phyloP scores from a whole-genome alignment of 1,140 invertebrate species.

The Papilio aristodemus region DNA sequence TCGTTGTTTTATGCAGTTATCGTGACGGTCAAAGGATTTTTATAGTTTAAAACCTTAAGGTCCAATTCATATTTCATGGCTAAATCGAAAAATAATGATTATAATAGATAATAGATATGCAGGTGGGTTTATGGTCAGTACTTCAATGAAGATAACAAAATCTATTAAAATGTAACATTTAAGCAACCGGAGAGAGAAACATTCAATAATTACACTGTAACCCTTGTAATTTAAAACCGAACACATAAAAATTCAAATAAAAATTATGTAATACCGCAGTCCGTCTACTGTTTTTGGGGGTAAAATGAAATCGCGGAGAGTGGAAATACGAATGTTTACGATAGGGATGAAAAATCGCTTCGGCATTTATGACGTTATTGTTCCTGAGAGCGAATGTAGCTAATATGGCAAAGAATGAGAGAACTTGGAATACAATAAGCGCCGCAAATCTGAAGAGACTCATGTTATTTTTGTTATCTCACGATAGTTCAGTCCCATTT shows the following conservation, averaged over 20 bases:
- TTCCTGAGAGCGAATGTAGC: slow-evolving; percentile 54
- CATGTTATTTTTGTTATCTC: slow-evolving; percentile 73
- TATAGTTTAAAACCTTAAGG: too few relatives aligned
- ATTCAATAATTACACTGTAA: slow-evolving; percentile 6
- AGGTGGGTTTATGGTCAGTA: background rate
- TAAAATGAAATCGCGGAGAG: slow-evolving; percentile 50
- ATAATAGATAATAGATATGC: background rate
- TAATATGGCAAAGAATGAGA: slow-evolving; percentile 68
- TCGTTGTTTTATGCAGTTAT: background rate
- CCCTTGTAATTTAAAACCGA: slow-evolving; percentile 15
- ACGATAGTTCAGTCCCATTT: slow-evolving; percentile 71
- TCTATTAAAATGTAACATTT: background rate
- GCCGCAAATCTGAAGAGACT: slow-evolving; percentile 54
- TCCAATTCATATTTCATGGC: too few relatives aligned
- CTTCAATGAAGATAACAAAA: background rate
- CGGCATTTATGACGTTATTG: slow-evolving; percentile 72
- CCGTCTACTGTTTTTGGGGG: slow-evolving; percentile 55
- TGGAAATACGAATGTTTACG: slow-evolving; percentile 58
- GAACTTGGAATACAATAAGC: slow-evolving; percentile 49
- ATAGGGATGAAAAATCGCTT: slow-evolving; percentile 69
- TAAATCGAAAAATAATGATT: background rate
- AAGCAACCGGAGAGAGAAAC: background rate
- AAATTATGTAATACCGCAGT: slow-evolving; percentile 40
- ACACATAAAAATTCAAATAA: slow-evolving; percentile 25
- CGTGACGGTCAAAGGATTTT: background rate